Evolutionary conservation across 2,888 invertebrate species (phyloP).

Genomic region (Catocala sponsa): DNA sequence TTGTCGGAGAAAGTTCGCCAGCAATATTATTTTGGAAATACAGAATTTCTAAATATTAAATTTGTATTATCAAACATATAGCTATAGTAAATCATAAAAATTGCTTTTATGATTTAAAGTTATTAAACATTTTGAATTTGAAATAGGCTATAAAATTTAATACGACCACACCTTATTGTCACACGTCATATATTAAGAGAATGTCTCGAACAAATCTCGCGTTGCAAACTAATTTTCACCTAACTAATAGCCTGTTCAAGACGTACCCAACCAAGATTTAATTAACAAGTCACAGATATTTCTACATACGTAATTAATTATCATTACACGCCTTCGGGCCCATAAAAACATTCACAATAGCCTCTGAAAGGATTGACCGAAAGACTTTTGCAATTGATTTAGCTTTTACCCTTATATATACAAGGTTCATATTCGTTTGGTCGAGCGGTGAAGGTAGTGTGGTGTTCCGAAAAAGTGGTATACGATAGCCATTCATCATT

Average conservation of each 20-base stretch:
- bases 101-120: too few species aligned
- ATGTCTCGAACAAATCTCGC: too few species aligned
- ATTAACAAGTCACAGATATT: slow-evolving; percentile 66
- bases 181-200: too few species aligned
- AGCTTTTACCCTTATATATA: slow-evolving; percentile 4
- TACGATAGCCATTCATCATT: slow-evolving; percentile 73
- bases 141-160: too few species aligned
- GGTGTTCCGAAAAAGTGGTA: slow-evolving; percentile 47
- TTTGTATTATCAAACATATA: too few species aligned
- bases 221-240: background rate
- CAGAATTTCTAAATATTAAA: too few species aligned
- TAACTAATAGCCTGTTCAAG: slow-evolving; percentile 6
- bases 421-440: slow-evolving; percentile 39
- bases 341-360: slow-evolving; percentile 61
- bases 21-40: too few species aligned
- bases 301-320: slow-evolving; percentile 68
- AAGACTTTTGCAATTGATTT: background rate
- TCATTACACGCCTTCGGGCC: slow-evolving; percentile 64
- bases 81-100: too few species aligned
- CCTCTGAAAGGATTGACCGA: slow-evolving; percentile 47
- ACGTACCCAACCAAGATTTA: slow-evolving; percentile 51
- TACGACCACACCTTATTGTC: too few species aligned
- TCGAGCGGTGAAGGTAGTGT: slow-evolving; percentile 4
- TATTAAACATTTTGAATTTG: too few species aligned
- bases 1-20: too few species aligned